Conservation (phyloP, 1,140 invertebrate genomes). For the honey bee (Apis mellifera) region Amel_HAv3.1 CM009935.2:13138501-13139000, state of each 20-base stretch:
- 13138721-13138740: too few relatives aligned
- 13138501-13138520: conserved; percentile 36
- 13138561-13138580: neutral
- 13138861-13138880: neutral
- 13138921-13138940: neutral
- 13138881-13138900: too few relatives aligned
- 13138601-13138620: too few relatives aligned
- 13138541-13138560: neutral
- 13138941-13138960: neutral
- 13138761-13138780: neutral
- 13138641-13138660: too few relatives aligned
- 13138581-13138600: too few relatives aligned
- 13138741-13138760: too few relatives aligned
- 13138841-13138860: neutral
- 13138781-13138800: neutral
- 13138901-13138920: too few relatives aligned
- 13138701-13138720: too few relatives aligned
- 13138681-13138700: too few relatives aligned
- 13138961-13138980: neutral
- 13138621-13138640: too few relatives aligned
- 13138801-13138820: neutral
- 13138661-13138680: too few relatives aligned
- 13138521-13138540: conserved; percentile 7
- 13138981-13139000: neutral
- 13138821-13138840: neutral